These are phyloP conservation scores for Lumbricus terrestris DNA, from an alignment of 2,888 invertebrate genomes.

Conservation along the genomic window DNA sequence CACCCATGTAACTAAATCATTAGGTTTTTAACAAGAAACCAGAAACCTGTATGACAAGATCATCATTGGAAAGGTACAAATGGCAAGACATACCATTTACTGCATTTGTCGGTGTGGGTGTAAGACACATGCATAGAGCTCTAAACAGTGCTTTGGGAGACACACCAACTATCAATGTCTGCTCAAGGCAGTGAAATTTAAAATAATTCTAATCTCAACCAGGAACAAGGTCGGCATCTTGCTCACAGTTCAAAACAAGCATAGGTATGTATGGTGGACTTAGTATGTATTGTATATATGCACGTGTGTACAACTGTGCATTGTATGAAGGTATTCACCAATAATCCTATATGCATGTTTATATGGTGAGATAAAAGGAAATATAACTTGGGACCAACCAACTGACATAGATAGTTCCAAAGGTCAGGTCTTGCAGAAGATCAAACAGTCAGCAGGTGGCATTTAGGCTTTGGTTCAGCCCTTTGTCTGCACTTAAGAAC, in stretches of 20 bases:
- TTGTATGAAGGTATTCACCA: too few species aligned
- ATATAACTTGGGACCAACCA: neutral
- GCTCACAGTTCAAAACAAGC: neutral
- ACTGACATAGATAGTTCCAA: neutral
- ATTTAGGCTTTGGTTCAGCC: neutral
- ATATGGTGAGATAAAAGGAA: neutral
- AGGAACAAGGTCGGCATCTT: neutral
- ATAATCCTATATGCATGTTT: neutral
- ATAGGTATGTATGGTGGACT: neutral
- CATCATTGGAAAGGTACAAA: too few species aligned
- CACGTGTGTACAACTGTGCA: too few species aligned
- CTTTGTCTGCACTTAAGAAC: neutral
- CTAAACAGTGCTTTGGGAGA: neutral
- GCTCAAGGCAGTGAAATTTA: neutral
- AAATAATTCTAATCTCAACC: neutral
- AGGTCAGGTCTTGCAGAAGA: neutral
- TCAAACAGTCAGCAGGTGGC: neutral
- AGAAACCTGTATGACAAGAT: too few species aligned
- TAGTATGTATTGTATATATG: too few species aligned
- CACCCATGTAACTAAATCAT: too few species aligned
- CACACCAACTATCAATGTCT: neutral
- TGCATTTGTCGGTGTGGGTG: too few species aligned
- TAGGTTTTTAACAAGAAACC: too few species aligned
- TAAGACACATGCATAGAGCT: too few species aligned
- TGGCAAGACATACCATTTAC: too few species aligned